Evolutionary conservation across 1,140 invertebrate species (phyloP), one percentile per base, ranked within the genome.

Genomic region (Rhyzopertha dominica): DNA sequence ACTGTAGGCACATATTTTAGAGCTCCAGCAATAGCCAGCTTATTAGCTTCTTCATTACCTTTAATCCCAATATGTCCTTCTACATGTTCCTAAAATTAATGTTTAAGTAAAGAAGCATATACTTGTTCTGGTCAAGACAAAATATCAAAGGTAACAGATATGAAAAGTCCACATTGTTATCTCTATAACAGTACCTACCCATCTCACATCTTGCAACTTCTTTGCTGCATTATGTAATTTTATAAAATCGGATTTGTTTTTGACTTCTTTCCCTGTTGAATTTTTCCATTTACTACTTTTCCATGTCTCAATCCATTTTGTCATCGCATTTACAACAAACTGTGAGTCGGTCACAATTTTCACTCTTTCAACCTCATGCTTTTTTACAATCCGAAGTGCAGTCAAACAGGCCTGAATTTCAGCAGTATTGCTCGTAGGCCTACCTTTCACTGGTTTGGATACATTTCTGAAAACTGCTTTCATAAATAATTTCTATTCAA

Each of bases 341-440:
- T 93, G 69, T 0, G 92, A 96, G 70, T 98, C 95, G 18, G 95
- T 97, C 47, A 84, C 77, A 14, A 98, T 79, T 43, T 79, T 75
- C 0, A 97, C 61, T 62, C 87, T 88, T 14, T 66, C 67, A 5
- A 90, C 73, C 55, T 83, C 83, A 60, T 77, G 71, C 10, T 72
- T 61, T 39, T 79, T 70, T 1, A 90, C 89, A 55, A 81, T 71
- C 56, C 79, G 69, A 4, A 95, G 81, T 8, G 95, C 95, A 60
- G 74, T 67, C 7, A 82, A 83, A 1, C 90, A 89, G 16, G 95
- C 95, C 71, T 92, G 84, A 41, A 98, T 96, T 70, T 99, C 95
- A n/a, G 94, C 95, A 54, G 85, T 84, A 65, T 98, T 98, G 63
- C 98, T 99, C 2, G 95, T 98, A 14, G 87, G 78, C 40, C 82